Conservation (phyloP, 2,888 invertebrate genomes). For the Corbicula japonica region DNA sequence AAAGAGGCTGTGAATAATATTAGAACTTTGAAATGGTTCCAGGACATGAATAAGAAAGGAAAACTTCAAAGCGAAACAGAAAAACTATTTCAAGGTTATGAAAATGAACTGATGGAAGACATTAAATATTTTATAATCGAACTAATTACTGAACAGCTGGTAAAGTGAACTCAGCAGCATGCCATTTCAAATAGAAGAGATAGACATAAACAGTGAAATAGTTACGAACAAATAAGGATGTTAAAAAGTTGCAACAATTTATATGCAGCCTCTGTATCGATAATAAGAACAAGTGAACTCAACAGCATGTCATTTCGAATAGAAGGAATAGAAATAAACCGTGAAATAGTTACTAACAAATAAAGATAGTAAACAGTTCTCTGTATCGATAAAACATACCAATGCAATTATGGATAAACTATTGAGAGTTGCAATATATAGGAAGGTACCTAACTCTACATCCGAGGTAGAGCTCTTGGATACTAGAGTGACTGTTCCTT, state of each 20-base stretch:
- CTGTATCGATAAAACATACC: too few species aligned
- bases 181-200: too few species aligned
- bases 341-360: background rate
- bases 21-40: too few species aligned
- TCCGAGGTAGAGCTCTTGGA: slow-evolving; percentile 60
- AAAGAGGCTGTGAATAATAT: too few species aligned
- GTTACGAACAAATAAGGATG: background rate
- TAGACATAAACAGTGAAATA: too few species aligned
- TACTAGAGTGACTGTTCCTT: slow-evolving; percentile 40
- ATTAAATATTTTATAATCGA: too few species aligned
- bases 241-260: background rate
- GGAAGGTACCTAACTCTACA: slow-evolving; percentile 60
- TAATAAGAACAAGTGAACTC: background rate
- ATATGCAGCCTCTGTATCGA: background rate
- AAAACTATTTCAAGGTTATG: too few species aligned
- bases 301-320: background rate
- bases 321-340: background rate
- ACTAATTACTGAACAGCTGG: too few species aligned
- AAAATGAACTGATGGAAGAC: too few species aligned
- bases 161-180: too few species aligned
- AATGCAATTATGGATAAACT: slow-evolving; percentile 47
- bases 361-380: background rate
- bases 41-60: too few species aligned
- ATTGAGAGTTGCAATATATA: slow-evolving; percentile 52
- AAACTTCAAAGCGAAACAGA: too few species aligned